Conservation (phyloP, 2,113 vertebrate genomes). For the Pseudonaja textilis region DNA sequence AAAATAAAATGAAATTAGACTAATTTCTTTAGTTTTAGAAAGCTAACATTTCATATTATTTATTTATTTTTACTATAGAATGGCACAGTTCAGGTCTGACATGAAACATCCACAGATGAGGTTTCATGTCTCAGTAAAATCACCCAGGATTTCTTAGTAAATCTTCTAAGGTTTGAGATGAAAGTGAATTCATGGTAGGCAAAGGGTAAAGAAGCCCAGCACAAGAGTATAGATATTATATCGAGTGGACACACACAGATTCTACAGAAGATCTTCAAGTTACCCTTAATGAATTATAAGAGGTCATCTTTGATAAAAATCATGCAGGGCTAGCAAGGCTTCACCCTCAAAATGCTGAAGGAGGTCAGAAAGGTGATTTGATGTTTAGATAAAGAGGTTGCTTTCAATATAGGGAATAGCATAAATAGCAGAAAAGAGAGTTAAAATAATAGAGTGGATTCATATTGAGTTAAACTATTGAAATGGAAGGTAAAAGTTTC, state of each 20-base stretch:
- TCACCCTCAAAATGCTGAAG: neutral
- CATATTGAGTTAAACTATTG: neutral
- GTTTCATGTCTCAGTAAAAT: neutral
- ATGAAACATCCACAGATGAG: neutral
- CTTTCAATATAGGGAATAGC: neutral
- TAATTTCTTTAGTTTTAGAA: neutral
- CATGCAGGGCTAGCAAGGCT: neutral
- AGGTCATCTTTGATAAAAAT: neutral
- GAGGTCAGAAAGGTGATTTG: neutral
- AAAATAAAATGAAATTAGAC: conserved; percentile 7
- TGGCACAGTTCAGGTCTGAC: neutral
- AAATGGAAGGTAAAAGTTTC: neutral
- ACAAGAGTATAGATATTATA: neutral
- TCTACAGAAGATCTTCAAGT: neutral
- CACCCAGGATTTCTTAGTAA: neutral
- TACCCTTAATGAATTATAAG: neutral
- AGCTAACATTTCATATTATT: neutral
- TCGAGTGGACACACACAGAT: neutral
- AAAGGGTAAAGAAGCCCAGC: neutral
- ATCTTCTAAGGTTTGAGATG: neutral
- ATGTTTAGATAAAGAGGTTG: neutral
- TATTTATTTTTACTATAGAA: neutral
- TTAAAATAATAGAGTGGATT: neutral
- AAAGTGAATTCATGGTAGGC: neutral
- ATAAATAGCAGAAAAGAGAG: neutral